Evolutionary conservation across 2,888 invertebrate species (phyloP).

Genomic region (Drosophila peninsularis): DNA sequence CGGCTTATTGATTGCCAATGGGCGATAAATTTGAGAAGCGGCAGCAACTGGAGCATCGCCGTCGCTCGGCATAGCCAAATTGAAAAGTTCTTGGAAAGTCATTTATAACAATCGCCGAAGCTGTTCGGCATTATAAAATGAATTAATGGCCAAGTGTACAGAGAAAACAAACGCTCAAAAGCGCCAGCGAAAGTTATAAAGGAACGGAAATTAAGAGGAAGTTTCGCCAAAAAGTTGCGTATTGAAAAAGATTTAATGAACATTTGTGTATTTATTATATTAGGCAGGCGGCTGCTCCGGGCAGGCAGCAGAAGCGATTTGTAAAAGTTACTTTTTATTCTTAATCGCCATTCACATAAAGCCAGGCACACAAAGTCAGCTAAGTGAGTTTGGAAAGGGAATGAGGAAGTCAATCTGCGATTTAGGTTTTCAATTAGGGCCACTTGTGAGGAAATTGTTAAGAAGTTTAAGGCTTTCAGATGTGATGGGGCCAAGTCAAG

Average conservation of each 20-base stretch:
- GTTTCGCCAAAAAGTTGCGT: slow-evolving; percentile 1
- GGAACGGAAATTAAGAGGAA: slow-evolving; percentile 1
- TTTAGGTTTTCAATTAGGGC: not conserved
- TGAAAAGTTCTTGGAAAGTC: slow-evolving; percentile 59
- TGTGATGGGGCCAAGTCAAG: not conserved
- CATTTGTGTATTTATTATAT: not conserved
- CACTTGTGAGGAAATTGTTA: not conserved
- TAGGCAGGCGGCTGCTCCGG: not conserved
- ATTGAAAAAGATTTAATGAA: slow-evolving; percentile 14
- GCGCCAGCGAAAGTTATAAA: slow-evolving; percentile 1
- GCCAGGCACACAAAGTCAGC: not conserved
- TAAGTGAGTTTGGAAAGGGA: not conserved
- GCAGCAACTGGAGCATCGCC: not conserved
- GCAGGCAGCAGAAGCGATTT: not conserved
- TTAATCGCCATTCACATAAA: slow-evolving; percentile 2
- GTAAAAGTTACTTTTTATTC: slow-evolving; percentile 3
- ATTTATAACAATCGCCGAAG: slow-evolving; percentile 35
- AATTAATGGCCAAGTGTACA: slow-evolving; percentile 21
- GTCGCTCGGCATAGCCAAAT: slow-evolving; percentile 28
- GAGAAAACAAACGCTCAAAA: slow-evolving; percentile 14
- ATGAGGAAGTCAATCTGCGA: slow-evolving; percentile 1
- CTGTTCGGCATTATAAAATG: slow-evolving; percentile 29
- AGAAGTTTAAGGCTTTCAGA: not conserved
- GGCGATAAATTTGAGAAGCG: slow-evolving; percentile 61
- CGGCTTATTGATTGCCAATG: slow-evolving; percentile 65